Evolutionary conservation across 2,113 vertebrate genomes (phyloP).

Genomic region (Gobius niger): DNA sequence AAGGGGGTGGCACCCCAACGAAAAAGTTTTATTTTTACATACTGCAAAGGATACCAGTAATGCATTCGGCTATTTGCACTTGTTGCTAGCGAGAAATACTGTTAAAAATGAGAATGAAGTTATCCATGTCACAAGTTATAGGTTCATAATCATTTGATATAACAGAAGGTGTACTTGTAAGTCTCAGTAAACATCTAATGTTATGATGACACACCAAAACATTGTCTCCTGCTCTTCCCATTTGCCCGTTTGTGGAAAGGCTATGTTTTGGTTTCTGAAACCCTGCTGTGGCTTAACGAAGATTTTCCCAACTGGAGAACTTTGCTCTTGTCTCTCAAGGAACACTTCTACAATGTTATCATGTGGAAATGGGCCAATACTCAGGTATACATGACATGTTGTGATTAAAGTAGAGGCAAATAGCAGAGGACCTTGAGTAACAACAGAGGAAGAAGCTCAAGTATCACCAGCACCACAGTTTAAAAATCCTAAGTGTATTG

Average conservation of each 20-base stretch:
- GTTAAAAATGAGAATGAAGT: too few species aligned
- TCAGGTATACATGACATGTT: too few species aligned
- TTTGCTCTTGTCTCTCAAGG: slow-evolving; percentile 30
- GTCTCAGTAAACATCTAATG: neutral
- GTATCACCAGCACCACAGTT: too few species aligned
- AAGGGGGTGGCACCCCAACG: slow-evolving; percentile 22
- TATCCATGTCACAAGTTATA: too few species aligned
- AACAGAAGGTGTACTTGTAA: neutral
- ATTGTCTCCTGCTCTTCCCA: slow-evolving; percentile 22
- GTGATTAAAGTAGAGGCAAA: too few species aligned
- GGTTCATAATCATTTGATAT: too few species aligned
- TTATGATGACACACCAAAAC: slow-evolving; percentile 1
- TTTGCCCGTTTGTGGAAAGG: slow-evolving; percentile 62
- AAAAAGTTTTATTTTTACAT: slow-evolving; percentile 1
- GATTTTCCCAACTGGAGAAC: slow-evolving; percentile 62
- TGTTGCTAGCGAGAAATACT: too few species aligned
- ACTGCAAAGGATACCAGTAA: neutral
- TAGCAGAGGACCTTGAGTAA: too few species aligned
- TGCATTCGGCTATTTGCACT: too few species aligned
- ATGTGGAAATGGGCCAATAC: too few species aligned
- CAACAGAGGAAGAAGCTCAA: too few species aligned
- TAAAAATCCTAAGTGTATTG: too few species aligned
- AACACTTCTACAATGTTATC: neutral
- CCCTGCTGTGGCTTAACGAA: slow-evolving; percentile 77
- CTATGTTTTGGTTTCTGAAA: slow-evolving; percentile 66